A percentile compares a stretch with the other conserved stretches of the same genome.
These are phyloP conservation scores for Perccottus glenii DNA, from an alignment of 2,113 vertebrate species.

Conservation along the genomic window DNA sequence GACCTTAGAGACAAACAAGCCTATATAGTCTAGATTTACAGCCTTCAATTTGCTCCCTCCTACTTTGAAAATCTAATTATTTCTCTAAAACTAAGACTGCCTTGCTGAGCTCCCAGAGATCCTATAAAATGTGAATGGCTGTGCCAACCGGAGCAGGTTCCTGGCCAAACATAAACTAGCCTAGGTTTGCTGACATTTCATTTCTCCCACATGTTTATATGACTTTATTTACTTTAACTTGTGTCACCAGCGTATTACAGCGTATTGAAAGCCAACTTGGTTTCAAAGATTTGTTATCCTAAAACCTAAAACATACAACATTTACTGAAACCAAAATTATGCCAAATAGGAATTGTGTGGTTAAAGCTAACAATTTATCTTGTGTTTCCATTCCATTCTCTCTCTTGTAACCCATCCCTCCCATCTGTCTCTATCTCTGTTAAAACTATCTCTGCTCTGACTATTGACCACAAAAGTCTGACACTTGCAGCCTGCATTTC, in stretches of 20 bases:
- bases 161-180: constrained; percentile 47
- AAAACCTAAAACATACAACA: constrained; percentile 10
- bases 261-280: neutral
- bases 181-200: constrained; percentile 45
- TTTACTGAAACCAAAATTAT: constrained; percentile 10
- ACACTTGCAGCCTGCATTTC: constrained; percentile 4
- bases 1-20: constrained; percentile 25
- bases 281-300: constrained; percentile 9
- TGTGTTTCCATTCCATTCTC: constrained; percentile 32
- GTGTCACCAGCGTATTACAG: constrained; percentile 20
- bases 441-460: constrained; percentile 2
- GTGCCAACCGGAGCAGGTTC: constrained; percentile 47
- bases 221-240: constrained; percentile 47
- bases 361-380: constrained; percentile 38
- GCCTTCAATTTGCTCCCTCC: constrained; percentile 36
- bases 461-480: neutral
- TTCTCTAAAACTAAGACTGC: constrained; percentile 53
- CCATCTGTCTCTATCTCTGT: neutral
- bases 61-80: constrained; percentile 58
- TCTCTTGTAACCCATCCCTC: constrained; percentile 11
- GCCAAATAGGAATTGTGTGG: neutral
- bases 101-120: constrained; percentile 29
- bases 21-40: constrained; percentile 47
- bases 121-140: constrained; percentile 46
- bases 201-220: constrained; percentile 53